Evolutionary conservation across 2,888 invertebrate genomes (phyloP), one percentile per base, ranked within the genome.

Genomic region (Drosophila birchii): DNA sequence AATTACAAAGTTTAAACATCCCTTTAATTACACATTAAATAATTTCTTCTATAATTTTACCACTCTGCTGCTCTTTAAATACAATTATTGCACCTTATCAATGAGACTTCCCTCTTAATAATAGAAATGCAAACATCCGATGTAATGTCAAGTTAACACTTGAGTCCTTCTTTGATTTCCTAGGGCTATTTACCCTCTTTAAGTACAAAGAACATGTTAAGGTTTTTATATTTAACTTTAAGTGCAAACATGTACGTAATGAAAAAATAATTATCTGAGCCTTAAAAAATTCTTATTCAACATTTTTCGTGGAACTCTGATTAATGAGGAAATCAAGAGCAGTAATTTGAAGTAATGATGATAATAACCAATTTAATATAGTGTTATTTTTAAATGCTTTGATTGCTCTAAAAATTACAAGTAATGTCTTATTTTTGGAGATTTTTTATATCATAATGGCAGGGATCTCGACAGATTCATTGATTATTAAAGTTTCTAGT

Each of bases 261-360:
- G 16, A 41, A 41, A 60, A 43, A 60, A 43, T 34, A 61, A 60
- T 60, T 43, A 43, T 26, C 32, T 20, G 8, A 20, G 14, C 9
- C 4, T 12, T 12, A 34, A 36, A 23, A 11, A 34, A 59, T 23
- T 18, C 16, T 44, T 43, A 60, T 18, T 60, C 60, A 59, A 60
- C 23, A 44, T 44, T 60, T 60, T 61, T 61, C 60, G 11, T 6
- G 1, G 61, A 61, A 61, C 26, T 23, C 11, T 41, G 60, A 58
- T 34, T 60, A 43, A 60, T 41, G 4, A n/a, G 9, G 1, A 60
- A 59, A 34, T 43, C 6, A 23, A 59, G 20, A 32, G 60, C 32
- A 20, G 8, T 39, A 32, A 20, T 39, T 20, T 4, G 0, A n/a
- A 56, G 20, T 29, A 3, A 39, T 20, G 5, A 0, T 12, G 55